phyloP scores from a whole-genome alignment of 92 coral and sea anemone species.

The Siderastrea siderea region DNA sequence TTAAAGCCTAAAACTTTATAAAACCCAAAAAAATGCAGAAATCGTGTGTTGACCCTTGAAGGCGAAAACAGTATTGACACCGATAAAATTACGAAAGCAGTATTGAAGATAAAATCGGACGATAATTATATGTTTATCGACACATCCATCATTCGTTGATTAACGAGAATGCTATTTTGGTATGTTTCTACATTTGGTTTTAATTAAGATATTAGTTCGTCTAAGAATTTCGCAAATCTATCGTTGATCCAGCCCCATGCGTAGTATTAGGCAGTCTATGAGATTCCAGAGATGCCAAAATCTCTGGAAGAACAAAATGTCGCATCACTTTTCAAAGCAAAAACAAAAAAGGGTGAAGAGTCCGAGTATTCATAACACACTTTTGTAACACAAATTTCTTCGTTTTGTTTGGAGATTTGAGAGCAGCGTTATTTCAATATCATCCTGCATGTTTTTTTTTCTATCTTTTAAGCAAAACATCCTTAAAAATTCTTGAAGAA shows the following conservation, averaged over 20 bases:
- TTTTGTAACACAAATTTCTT: no score
- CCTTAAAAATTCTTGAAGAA: not conserved
- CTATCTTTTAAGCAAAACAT: not conserved
- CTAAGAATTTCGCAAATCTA: constrained; percentile 22
- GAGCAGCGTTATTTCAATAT: not conserved
- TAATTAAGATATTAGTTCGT: constrained; percentile 14
- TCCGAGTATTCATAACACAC: no score
- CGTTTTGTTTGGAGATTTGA: not conserved
- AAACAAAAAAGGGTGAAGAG: not conserved
- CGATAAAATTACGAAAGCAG: not conserved
- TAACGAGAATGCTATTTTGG: constrained; percentile 21
- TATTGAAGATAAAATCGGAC: constrained; percentile 23
- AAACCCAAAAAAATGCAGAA: not conserved
- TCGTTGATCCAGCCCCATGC: constrained; percentile 25
- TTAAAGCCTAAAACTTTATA: not conserved
- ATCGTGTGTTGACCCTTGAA: constrained; percentile 7
- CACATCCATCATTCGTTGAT: constrained; percentile 15
- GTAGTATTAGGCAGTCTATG: not conserved
- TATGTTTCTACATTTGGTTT: constrained; percentile 15
- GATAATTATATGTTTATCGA: constrained; percentile 14
- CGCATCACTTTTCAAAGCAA: not conserved
- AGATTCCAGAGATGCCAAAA: constrained; percentile 3
- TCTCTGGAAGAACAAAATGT: not conserved
- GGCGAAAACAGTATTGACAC: not conserved
- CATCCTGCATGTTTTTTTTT: not conserved